Evolutionary conservation across 2,797 vertebrate species (phyloP).

Genomic region (Chiloscyllium punctatum): DNA sequence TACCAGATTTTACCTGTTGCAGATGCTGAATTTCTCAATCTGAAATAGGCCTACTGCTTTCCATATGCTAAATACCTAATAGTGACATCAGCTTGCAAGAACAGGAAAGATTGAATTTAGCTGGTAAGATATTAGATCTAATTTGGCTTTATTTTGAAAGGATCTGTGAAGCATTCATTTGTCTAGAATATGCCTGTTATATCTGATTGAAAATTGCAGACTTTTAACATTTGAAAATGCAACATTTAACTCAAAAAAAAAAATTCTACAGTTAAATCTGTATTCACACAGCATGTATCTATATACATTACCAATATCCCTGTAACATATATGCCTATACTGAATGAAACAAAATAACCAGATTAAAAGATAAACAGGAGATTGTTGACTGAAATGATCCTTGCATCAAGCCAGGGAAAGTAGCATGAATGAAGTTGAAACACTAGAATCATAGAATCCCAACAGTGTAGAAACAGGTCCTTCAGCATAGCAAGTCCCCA

Average conservation of each 20-base stretch:
- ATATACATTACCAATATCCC: too few relatives aligned
- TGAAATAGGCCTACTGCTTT: not conserved
- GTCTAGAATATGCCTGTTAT: not conserved
- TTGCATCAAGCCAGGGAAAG: not conserved
- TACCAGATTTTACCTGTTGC: not conserved
- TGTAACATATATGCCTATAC: not conserved
- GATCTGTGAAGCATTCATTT: too few relatives aligned
- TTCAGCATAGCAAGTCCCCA: too few relatives aligned
- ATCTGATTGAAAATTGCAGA: not conserved
- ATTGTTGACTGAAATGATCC: not conserved
- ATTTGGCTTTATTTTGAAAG: not conserved
- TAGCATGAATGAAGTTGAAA: not conserved
- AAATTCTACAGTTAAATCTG: not conserved
- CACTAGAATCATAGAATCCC: too few relatives aligned
- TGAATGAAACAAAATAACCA: not conserved
- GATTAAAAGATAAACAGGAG: not conserved
- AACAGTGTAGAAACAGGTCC: too few relatives aligned
- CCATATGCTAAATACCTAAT: slow-evolving; percentile 11
- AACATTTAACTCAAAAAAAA: not conserved
- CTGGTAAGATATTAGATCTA: not conserved
- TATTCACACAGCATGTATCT: too few relatives aligned
- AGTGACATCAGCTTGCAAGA: not conserved
- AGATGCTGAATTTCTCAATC: slow-evolving; percentile 9
- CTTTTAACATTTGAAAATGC: not conserved
- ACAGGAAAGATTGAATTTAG: not conserved